Evolutionary conservation across 2,113 vertebrate species (phyloP), one percentile per base, ranked within the genome.

Genomic region (Oplegnathus fasciatus): DNA sequence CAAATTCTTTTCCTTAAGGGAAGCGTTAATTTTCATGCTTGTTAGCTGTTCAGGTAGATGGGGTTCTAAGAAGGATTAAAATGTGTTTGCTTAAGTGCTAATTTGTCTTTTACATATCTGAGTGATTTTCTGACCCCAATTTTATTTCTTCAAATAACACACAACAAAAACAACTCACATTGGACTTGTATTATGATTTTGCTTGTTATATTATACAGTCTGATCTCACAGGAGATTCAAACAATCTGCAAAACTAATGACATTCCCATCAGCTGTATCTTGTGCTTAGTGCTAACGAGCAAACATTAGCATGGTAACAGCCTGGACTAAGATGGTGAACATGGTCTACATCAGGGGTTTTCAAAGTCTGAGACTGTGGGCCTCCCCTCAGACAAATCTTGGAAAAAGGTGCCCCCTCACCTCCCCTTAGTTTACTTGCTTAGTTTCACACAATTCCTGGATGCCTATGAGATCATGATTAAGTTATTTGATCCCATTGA

Each of bases 11-110:
- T 77, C 78, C 58, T 69, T 54, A 13, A 82, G 73, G 82, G 72
- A 77, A 68, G 20, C 90, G 62, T 84, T 83, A 4, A 84, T 91
- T 73, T 72, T n/a, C 55, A 28, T 52, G 71, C 78, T 28, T 77
- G 84, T 83, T 83, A 79, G 64, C 40, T 7, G 42, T 77, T 78
- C 82, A 90, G 86, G 86, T 90, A 70, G 80, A 83, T 46, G 52
- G 40, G 30, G 42, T 70, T 78, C 78, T 88, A 78, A 81, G 18
- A 22, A 67, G 69, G 69, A 80, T 67, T 72, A 28, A 69, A 85
- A 73, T 17, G 65, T 60, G 76, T 87, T 79, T 85, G 82, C 61
- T 24, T 32, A 64, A 79, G 46, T 30, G 54, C 65, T 87, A 24
- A 75, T 44, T 68, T 48, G 42, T 75, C 26, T 74, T 46, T 52